Base-by-base conservation (phyloP, 2,888 invertebrate genomes). In the Drosophila bunnanda region DNA sequence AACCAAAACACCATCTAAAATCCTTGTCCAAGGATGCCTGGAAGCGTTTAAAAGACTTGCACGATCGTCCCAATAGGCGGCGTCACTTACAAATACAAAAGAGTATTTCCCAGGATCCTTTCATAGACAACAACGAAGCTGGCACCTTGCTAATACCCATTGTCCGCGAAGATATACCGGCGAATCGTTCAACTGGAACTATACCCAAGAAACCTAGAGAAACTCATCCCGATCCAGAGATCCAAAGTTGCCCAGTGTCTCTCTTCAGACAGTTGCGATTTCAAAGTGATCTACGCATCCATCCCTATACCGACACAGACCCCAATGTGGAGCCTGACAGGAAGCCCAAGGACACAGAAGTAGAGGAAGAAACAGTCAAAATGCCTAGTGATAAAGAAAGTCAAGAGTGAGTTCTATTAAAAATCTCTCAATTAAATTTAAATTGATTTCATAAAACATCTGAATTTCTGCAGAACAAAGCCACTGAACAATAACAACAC, bases 251-350 rank as follows among this genome's bases (percentile, higher is more conserved):
- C 17, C 28, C 65, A 10, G 43, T 77, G n/a, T 30, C 52, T 32
- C 55, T 50, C 13, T 61, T 77, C 13, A 53, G 76, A 17, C 46
- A 70, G 20, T 61, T 46, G 43, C 73, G 77, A 52, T 79, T 79
- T 64, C 77, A 79, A 55, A 61, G 71, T n/a, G 75, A 77, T 30
- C 66, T 88, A 22, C 62, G 70, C 25, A 39, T 61, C 22, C 86
- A 88, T 77, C 80, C 70, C 28, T 89, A 76, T 54, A 86, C 78
- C 55, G 88, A 90, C 82, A 83, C 84, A 56, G 88, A 90, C 79
- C 83, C 83, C 70, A 77, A 90, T 90, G 89, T 78, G 58, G 78
- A 80, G 65, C 71, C 59, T 68, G 44, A 10, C n/a, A 39, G 55
- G 2, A 41, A 79, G 32, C 72, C 60, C 46, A 34, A 34, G 28